Evolutionary conservation across 2,797 vertebrate genomes (phyloP).

Genomic region (Chanos chanos): DNA sequence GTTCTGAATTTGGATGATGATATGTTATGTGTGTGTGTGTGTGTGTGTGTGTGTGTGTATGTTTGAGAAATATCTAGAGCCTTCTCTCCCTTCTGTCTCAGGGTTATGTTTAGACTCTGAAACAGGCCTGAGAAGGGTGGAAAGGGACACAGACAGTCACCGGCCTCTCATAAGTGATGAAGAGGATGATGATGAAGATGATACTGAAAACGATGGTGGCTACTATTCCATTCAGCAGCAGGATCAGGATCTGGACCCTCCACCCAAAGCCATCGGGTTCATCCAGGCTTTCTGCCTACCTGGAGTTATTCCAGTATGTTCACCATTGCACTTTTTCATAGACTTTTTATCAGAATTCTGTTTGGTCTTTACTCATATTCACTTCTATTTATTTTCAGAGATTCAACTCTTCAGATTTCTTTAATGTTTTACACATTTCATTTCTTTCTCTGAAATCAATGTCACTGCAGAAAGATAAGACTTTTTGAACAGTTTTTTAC

Average conservation of each 20-base stretch:
- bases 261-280: constrained; percentile 77
- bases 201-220: constrained; percentile 55
- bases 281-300: constrained; percentile 89
- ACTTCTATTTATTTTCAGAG: no score
- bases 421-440: no score
- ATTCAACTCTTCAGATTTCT: no score
- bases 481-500: neutral
- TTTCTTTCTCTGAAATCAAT: no score
- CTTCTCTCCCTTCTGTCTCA: constrained; percentile 52
- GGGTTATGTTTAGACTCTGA: constrained; percentile 76
- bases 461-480: neutral
- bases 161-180: constrained; percentile 83
- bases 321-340: neutral
- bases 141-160: constrained; percentile 79
- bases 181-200: constrained; percentile 57
- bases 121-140: constrained; percentile 59
- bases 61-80: no score
- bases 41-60: neutral
- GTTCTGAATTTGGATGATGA: no score
- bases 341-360: neutral
- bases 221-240: constrained; percentile 70
- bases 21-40: no score
- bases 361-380: no score
- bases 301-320: constrained; percentile 86
- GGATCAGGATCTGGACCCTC: constrained; percentile 49